phyloP scores from a whole-genome alignment of 2,797 vertebrate genomes.

The Mycteria americana region DNA sequence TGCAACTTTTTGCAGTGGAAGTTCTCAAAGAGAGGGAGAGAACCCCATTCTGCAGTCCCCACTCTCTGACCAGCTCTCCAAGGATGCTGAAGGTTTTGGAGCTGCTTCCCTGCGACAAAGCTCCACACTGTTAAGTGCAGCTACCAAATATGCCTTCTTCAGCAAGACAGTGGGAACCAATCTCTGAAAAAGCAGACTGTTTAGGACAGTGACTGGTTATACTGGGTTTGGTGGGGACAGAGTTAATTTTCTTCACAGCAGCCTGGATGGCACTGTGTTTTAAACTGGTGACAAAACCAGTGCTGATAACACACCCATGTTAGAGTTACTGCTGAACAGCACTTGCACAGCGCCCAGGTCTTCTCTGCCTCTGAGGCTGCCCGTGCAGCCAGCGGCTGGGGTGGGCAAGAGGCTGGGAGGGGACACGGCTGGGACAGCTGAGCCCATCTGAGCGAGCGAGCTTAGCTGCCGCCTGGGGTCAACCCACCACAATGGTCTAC shows the following conservation, averaged over 20 bases:
- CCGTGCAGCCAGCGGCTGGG: neutral
- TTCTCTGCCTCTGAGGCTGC: neutral
- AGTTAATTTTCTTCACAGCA: neutral
- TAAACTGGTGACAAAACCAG: neutral
- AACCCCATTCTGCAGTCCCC: neutral
- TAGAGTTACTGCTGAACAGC: neutral
- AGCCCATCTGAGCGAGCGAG: neutral
- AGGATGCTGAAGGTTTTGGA: neutral
- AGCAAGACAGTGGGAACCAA: rapidly evolving
- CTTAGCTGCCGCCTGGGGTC: neutral
- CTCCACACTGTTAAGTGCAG: neutral
- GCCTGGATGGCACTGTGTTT: neutral
- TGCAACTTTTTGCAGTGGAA: neutral
- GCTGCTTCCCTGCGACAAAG: neutral
- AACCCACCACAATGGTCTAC: neutral
- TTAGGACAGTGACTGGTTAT: neutral
- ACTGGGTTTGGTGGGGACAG: neutral
- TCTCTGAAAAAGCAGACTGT: neutral
- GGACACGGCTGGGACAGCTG: rapidly evolving
- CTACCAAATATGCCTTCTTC: neutral
- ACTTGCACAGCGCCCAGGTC: neutral
- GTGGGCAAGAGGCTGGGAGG: neutral
- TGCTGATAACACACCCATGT: neutral
- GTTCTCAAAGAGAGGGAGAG: neutral
- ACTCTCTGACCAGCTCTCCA: neutral